Evolutionary conservation across 1,140 invertebrate genomes (phyloP), one percentile per base, ranked within the genome.

Genomic region (Magallana angulata): DNA sequence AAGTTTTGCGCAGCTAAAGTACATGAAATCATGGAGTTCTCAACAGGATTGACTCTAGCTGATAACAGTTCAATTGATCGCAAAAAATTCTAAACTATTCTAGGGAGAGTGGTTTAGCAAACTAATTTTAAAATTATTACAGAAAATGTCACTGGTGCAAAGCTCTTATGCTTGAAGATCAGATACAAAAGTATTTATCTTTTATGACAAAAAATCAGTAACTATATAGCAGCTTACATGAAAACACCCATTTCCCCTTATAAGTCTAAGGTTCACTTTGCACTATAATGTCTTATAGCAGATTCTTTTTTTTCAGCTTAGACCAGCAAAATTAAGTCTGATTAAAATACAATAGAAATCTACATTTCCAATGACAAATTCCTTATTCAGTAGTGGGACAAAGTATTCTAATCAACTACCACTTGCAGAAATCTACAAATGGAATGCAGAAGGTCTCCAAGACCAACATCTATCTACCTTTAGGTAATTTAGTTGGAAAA

Each of bases 321-420:
- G 7, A 12, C 36, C 24, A 71, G 24, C 18, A 24, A 71, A 76
- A 76, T 76, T 14, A 76, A 76, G 60, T 30, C 68, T 76, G 68
- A 76, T 76, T 36, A 36, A 76, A 76, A 30, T 76, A 30, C 18
- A 30, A 30, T 11, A 76, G 68, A 76, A 12, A 76, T 30, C 68
- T 30, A 24, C 24, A 30, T 76, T 36, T 11, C 36, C 8, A 24
- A 24, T 76, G 68, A 76, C 68, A 76, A 36, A 76, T 76, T 76
- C 24, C 18, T 30, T 76, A 30, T 76, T 24, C 14, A 12, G 6
- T 76, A 30, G 18, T 76, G 11, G 24, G 24, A 76, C 68, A 76
- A 76, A 76, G 68, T 30, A 30, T 76, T 76, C 7, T 76, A 76
- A 76, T 76, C 68, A 30, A 12, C 60, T 12, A 62, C 68, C 36